A percentile compares a stretch with the other conserved stretches of the same genome.
phyloP scores from a whole-genome alignment of 2,888 invertebrate species.

The Hyles lineata region DNA sequence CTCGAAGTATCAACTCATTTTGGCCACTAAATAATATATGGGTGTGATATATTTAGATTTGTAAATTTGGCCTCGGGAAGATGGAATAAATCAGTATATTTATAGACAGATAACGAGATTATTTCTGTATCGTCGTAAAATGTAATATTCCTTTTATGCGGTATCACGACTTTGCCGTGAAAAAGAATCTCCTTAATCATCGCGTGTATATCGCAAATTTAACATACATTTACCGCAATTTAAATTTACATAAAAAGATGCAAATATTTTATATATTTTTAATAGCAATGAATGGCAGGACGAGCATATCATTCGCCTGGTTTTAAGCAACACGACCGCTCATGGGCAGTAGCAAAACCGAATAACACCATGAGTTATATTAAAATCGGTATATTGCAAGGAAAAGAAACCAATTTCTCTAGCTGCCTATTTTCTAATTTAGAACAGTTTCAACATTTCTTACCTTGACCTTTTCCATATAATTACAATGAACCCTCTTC shows the following conservation, averaged over 20 bases:
- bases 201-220: background rate
- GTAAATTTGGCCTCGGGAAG: background rate
- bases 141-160: slow-evolving; percentile 26
- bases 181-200: background rate
- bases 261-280: too few relatives aligned
- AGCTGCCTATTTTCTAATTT: too few relatives aligned
- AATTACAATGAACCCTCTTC: background rate
- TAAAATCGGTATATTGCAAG: too few relatives aligned
- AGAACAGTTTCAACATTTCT: background rate
- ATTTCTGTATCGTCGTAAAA: slow-evolving; percentile 24
- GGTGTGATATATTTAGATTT: background rate
- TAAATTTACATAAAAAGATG: too few relatives aligned
- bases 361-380: too few relatives aligned
- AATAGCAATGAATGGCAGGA: too few relatives aligned
- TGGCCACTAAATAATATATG: slow-evolving; percentile 1
- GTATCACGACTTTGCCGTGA: slow-evolving; percentile 5
- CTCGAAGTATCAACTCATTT: background rate
- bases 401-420: too few relatives aligned
- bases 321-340: too few relatives aligned
- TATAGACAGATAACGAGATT: slow-evolving; percentile 24
- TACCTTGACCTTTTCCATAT: background rate
- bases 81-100: slow-evolving; percentile 32
- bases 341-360: too few relatives aligned
- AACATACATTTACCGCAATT: background rate
- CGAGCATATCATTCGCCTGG: too few relatives aligned